phyloP scores from a whole-genome alignment of 2,888 invertebrate genomes.

The Clunio marinus region DNA sequence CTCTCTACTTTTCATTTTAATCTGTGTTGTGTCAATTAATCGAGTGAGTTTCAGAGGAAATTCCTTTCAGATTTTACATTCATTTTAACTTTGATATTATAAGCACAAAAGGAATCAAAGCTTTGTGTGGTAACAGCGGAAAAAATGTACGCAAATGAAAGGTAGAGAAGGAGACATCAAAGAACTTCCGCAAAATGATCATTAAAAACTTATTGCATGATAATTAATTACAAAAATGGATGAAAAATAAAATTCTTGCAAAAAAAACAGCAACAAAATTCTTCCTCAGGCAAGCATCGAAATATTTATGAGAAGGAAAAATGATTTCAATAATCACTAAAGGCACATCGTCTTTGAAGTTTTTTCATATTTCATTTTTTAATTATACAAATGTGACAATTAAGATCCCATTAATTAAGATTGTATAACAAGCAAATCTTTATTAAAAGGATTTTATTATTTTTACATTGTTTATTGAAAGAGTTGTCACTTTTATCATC shows the following conservation, averaged over 20 bases:
- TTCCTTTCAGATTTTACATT: neutral
- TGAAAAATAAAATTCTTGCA: neutral
- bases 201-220: slow-evolving; percentile 33
- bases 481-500: no score
- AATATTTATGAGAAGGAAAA: neutral
- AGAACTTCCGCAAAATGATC: slow-evolving; percentile 38
- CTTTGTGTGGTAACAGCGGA: slow-evolving; percentile 23
- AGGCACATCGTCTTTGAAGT: no score
- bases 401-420: slow-evolving; percentile 8
- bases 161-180: slow-evolving; percentile 26
- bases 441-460: slow-evolving; percentile 18
- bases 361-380: neutral
- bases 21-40: slow-evolving; percentile 18
- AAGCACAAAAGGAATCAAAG: slow-evolving; percentile 3
- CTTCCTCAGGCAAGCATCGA: slow-evolving; percentile 11
- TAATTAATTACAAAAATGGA: slow-evolving; percentile 35
- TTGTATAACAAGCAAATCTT: neutral
- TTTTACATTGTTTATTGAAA: no score
- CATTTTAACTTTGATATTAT: slow-evolving; percentile 9
- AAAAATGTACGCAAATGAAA: slow-evolving; percentile 8
- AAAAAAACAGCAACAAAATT: neutral
- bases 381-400: slow-evolving; percentile 18
- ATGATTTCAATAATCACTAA: neutral
- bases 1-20: no score
- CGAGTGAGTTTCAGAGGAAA: neutral